Base-by-base conservation (phyloP, 2,888 invertebrate genomes). In the Eupithecia pulchellata region DNA sequence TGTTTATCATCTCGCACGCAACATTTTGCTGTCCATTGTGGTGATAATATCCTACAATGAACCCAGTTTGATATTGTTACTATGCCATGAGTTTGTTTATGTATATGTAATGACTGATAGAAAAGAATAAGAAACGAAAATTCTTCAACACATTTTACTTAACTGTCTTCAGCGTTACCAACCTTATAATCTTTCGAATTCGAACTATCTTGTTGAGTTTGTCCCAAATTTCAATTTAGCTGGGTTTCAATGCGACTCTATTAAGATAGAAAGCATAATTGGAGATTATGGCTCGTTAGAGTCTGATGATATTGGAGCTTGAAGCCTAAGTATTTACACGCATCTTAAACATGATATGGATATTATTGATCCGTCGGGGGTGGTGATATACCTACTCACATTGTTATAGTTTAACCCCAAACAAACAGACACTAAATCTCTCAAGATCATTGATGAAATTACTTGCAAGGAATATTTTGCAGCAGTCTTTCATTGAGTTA, bases 401-500 rank as follows among this genome's bases (percentile, higher is more conserved):
- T 47, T 47, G 42, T 9, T 42, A 47, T 47, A 47, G 20, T 5
- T 47, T 20, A 42, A 9, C 42, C 2, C 42, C 42, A 20, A 47
- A 20, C 6, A 13, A 8, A 11, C 52, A 52, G 42, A 47, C 20
- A 47, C 20, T 57, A 57, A 29, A 57, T 57, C 6, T 14, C 55
- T 57, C 29, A 29, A 0, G 58, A 60, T 61, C 32, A 61, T 61
- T 61, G 34, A 25, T 32, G 34, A 61, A 61, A 61, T 57, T 11
- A 60, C 11, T 25, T 34, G 34, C 34, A 20, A 29, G 29, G 57
- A 34, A 61, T 61, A 60, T 64, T 74, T 64, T 66, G 42, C 63
- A n/a, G 70, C 68, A 66, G 67, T 55, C 66, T 64, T 47, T 27
- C 39, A 66, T 63, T 64, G 66, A 67, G 63, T 71, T 61, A 72